A percentile compares a stretch with the other conserved stretches of the same genome.
These are phyloP conservation scores for Pangasius krempfi DNA, from an alignment of 2,797 vertebrate genomes.

Conservation along the genomic window DNA sequence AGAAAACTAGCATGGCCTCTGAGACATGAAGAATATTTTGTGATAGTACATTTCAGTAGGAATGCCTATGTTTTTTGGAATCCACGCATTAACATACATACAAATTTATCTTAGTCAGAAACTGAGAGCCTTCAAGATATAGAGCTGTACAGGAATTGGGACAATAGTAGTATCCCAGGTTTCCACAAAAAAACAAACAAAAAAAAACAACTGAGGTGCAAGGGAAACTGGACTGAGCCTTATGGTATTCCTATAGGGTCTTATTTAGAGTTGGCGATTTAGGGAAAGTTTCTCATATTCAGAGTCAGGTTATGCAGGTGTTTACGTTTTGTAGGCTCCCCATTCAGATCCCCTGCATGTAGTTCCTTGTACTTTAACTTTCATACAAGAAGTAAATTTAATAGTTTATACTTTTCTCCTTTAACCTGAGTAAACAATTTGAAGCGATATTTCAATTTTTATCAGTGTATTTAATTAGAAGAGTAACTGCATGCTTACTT, in stretches of 20 bases:
- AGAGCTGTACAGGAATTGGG: neutral
- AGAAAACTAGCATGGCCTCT: conserved; percentile 41
- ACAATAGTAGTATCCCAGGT: neutral
- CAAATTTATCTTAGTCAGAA: neutral
- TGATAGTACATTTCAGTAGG: neutral
- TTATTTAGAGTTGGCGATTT: too few species aligned
- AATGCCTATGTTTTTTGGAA: neutral
- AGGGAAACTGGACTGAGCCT: too few species aligned
- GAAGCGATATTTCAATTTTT: neutral
- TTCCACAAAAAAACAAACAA: neutral
- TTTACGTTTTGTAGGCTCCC: neutral
- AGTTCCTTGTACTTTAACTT: neutral
- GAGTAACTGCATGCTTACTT: neutral
- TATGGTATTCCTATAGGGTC: too few species aligned
- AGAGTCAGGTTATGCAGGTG: neutral
- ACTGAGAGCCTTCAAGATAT: neutral
- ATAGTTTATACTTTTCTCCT: neutral
- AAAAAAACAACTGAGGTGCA: neutral
- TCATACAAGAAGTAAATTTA: too few species aligned
- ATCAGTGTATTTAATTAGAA: neutral
- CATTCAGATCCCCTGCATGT: neutral
- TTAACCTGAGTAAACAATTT: neutral
- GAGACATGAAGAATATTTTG: conserved; percentile 32
- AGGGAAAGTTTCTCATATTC: neutral
- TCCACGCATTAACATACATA: neutral